A percentile compares a stretch with the other conserved stretches of the same genome.
Conservation (phyloP, 2,113 vertebrate genomes). For the Phoxinus phoxinus region DNA sequence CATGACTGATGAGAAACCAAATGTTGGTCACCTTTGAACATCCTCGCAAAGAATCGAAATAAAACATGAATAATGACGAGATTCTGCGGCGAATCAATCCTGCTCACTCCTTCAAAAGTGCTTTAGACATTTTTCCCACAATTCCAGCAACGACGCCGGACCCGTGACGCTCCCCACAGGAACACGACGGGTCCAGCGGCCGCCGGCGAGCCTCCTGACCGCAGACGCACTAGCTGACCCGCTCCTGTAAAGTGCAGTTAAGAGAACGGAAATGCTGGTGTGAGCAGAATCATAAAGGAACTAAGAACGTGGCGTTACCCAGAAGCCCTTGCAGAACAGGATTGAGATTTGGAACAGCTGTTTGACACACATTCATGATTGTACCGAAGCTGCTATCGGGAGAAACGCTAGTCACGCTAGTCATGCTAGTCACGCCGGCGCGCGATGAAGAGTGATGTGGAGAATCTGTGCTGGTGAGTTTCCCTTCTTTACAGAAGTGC, state of each 20-base stretch:
- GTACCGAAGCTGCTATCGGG: slow-evolving; percentile 48
- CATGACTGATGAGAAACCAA: slow-evolving; percentile 80
- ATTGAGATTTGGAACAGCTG: not conserved
- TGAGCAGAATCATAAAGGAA: slow-evolving; percentile 21
- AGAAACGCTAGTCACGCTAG: not conserved
- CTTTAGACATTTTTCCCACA: slow-evolving; percentile 44
- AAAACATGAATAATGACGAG: slow-evolving; percentile 7
- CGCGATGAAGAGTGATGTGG: slow-evolving; percentile 54
- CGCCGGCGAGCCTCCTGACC: too few species aligned
- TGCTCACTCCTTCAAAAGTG: slow-evolving; percentile 44
- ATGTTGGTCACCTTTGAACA: slow-evolving; percentile 89
- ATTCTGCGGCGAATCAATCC: not conserved
- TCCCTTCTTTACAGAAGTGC: not conserved
- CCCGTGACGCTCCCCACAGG: not conserved
- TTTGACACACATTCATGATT: slow-evolving; percentile 32
- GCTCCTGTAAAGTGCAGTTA: slow-evolving; percentile 75
- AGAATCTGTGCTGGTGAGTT: not conserved
- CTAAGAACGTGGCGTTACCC: slow-evolving; percentile 24
- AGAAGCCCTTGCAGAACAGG: slow-evolving; percentile 48
- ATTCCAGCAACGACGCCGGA: not conserved
- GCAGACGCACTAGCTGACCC: slow-evolving; percentile 13
- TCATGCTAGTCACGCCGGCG: too few species aligned
- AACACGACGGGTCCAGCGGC: not conserved
- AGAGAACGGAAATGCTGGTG: slow-evolving; percentile 62
- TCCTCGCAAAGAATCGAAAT: slow-evolving; percentile 83